A percentile compares a stretch with the other conserved stretches of the same genome.
Evolutionary conservation across 2,113 vertebrate genomes (phyloP).

Genomic region (Carassius gibelio): DNA sequence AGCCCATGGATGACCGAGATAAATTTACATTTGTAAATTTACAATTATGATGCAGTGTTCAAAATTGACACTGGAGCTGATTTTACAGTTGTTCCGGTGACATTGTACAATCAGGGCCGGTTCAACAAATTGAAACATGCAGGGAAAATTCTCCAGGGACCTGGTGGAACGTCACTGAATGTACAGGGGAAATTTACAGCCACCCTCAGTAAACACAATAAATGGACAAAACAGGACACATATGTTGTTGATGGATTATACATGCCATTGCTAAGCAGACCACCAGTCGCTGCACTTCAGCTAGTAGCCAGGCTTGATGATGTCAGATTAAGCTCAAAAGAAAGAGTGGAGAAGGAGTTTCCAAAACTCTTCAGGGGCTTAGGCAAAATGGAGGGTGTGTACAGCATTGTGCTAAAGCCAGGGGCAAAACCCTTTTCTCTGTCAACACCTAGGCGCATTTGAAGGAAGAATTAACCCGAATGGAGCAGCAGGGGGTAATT

Average conservation of each 20-base stretch:
- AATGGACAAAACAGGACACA: neutral
- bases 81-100: slow-evolving; percentile 19
- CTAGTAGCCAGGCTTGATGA: neutral
- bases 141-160: neutral
- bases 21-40: neutral
- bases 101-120: slow-evolving; percentile 5
- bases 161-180: neutral
- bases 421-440: neutral
- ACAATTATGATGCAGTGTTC: neutral
- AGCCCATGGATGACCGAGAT: neutral
- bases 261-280: neutral
- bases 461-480: neutral
- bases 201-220: neutral
- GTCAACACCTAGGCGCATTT: neutral
- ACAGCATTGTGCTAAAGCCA: neutral
- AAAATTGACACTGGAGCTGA: slow-evolving; percentile 5
- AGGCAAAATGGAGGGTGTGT: neutral
- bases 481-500: neutral
- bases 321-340: neutral
- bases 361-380: neutral
- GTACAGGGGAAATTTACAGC: slow-evolving; percentile 27
- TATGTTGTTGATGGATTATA: neutral
- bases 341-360: neutral
- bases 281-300: neutral
- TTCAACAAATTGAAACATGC: neutral